phyloP scores from a whole-genome alignment of 2,797 vertebrate genomes.

The Sebastes kiyomatsui region DNA sequence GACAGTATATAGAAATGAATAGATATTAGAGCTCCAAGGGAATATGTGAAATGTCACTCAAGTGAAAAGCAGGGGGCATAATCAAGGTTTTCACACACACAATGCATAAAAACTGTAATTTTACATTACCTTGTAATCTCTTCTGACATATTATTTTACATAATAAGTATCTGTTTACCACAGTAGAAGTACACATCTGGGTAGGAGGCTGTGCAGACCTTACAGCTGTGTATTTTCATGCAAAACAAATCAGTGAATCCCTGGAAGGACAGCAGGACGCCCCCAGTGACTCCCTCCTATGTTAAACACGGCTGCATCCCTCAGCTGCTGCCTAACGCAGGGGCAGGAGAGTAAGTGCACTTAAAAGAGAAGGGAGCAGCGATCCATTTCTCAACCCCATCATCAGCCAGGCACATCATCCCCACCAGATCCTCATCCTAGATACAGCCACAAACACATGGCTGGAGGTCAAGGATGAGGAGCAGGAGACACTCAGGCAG shows the following conservation, averaged over 20 bases:
- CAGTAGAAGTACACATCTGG: slow-evolving; percentile 40
- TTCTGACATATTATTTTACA: neutral
- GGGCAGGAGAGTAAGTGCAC: slow-evolving; percentile 77
- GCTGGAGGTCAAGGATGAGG: slow-evolving; percentile 60
- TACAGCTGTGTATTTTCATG: slow-evolving; percentile 57
- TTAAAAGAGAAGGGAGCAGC: slow-evolving; percentile 68
- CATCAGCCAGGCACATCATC: slow-evolving; percentile 56
- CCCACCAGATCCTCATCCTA: slow-evolving; percentile 49
- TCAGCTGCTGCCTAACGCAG: slow-evolving; percentile 66
- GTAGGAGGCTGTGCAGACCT: slow-evolving; percentile 7
- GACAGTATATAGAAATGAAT: neutral
- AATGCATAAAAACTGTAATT: neutral
- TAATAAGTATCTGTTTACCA: neutral
- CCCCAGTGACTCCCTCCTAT: slow-evolving; percentile 50
- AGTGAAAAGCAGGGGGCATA: neutral
- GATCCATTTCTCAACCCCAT: slow-evolving; percentile 66
- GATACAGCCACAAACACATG: slow-evolving; percentile 45
- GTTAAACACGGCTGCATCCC: slow-evolving; percentile 63
- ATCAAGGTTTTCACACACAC: neutral
- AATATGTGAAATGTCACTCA: slow-evolving; percentile 1
- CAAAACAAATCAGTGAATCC: slow-evolving; percentile 39
- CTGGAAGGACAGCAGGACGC: slow-evolving; percentile 53
- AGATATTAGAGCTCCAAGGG: neutral
- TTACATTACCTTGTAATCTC: neutral
- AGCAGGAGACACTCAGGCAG: slow-evolving; percentile 40